Base-by-base conservation (phyloP, 1,140 invertebrate genomes). In the Batillaria attramentaria region DNA sequence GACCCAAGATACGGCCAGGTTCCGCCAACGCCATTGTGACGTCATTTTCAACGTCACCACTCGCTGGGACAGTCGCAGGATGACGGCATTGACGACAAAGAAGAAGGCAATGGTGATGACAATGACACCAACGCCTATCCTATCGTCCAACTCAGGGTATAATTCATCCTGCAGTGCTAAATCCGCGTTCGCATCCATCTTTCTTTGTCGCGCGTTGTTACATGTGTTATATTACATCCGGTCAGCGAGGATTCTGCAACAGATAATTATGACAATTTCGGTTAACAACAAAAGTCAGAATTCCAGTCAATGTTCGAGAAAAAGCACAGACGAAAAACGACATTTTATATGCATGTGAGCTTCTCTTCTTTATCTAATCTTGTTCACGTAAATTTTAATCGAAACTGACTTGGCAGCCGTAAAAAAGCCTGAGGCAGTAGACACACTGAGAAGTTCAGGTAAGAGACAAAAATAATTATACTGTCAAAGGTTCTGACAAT, bases 1-100 rank as follows among this genome's bases (percentile, higher is more conserved):
- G 35, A 75, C 57, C 73, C 73, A 75, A 5, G 73, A 75, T 39
- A 75, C 57, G 18, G 73, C 73, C 73, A 75, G 31, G 37, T 75
- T 75, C 24, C 73, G 73, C 2, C 54, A 75, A 3, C 73, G 73
- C 54, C 54, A 60, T 20, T 41, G 18, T 62, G 54, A 60, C 73
- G 57, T 57, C 54, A 28, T 39, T 31, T 41, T 20, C 37, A 75
- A 28, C 13, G 57, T 41, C 20, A 42, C 54, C 46, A 57, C 50
- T 2, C 24, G 57, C 28, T 35, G 18, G 2, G 37, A 5, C 24
- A 28, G 28, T 10, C 43, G 31, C 13, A 10, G 24, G 16, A 75
- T 42, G 3, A 39, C 33, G 20, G 33, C 37, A 39, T 75, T 75
- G 73, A 75, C 39, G 33, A 62, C n/a, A 54, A 24, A 20, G 54